These are phyloP conservation scores for Formica aserva DNA, from an alignment of 2,888 invertebrate species.

Conservation along the genomic window DNA sequence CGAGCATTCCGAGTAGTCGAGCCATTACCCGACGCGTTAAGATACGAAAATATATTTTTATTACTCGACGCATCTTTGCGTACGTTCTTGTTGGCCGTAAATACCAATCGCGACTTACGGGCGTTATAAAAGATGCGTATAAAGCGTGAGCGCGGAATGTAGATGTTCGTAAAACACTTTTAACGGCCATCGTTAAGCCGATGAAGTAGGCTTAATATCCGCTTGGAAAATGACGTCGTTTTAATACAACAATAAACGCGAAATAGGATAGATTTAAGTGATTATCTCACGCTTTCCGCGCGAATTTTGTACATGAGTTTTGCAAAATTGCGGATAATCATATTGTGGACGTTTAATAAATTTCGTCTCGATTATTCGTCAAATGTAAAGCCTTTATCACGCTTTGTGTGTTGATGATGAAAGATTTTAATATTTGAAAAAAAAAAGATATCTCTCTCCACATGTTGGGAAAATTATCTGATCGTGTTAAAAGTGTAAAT, in stretches of 20 bases:
- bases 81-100: not conserved
- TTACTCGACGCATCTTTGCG: not conserved
- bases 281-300: not conserved
- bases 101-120: slow-evolving; percentile 25
- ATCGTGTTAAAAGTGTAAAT: not conserved
- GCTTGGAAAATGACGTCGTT: not conserved
- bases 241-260: slow-evolving; percentile 24
- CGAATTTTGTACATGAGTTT: not conserved
- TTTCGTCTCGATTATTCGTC: not conserved
- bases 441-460: not conserved
- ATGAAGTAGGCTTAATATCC: slow-evolving; percentile 57
- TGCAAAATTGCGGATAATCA: not conserved
- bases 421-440: not conserved
- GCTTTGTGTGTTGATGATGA: not conserved
- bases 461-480: not conserved
- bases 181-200: slow-evolving; percentile 33
- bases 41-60: slow-evolving; percentile 27
- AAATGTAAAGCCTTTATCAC: not conserved
- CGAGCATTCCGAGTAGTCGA: not conserved
- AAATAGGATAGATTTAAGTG: not conserved
- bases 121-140: slow-evolving; percentile 8
- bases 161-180: slow-evolving; percentile 20
- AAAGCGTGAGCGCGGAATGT: slow-evolving; percentile 5
- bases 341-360: not conserved
- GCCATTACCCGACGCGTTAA: not conserved